phyloP scores from a whole-genome alignment of 2,888 invertebrate species.

The Zaprionus lineosus region DNA sequence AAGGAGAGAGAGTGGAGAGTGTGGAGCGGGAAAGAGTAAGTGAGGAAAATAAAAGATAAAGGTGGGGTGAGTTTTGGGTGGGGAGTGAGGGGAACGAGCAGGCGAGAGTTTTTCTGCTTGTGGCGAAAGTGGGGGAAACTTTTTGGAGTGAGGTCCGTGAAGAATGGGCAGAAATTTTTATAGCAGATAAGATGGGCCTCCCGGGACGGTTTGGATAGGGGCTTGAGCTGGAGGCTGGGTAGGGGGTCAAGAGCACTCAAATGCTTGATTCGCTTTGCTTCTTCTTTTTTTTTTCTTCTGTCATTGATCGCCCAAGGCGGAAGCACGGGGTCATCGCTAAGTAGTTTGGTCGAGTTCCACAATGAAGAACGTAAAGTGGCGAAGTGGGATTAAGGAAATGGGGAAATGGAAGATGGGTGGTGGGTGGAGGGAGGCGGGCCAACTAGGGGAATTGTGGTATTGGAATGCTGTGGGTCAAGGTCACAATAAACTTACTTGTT shows the following conservation, averaged over 20 bases:
- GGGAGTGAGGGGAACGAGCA: neutral
- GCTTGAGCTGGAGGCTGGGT: neutral
- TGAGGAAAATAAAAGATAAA: constrained; percentile 1
- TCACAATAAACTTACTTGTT: constrained; percentile 87
- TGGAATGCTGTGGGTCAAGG: constrained; percentile 24
- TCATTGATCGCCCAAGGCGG: constrained; percentile 8
- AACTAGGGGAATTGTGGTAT: neutral
- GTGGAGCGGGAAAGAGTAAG: neutral
- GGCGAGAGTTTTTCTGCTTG: too few relatives aligned
- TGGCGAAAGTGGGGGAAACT: too few relatives aligned
- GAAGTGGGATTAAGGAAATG: neutral
- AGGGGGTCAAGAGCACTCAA: constrained; percentile 18
- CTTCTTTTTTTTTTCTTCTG: too few relatives aligned
- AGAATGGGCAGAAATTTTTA: too few relatives aligned
- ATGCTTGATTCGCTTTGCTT: constrained; percentile 7
- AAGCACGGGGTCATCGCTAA: neutral
- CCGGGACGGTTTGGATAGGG: neutral
- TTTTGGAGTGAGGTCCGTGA: too few relatives aligned
- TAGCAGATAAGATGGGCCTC: neutral
- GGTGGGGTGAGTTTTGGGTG: neutral
- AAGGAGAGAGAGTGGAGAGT: neutral
- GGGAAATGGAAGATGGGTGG: neutral
- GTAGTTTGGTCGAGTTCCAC: neutral
- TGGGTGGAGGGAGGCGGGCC: neutral
- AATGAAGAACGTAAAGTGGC: neutral